phyloP scores from a whole-genome alignment of 2,113 vertebrate species.

The Eira barbara region DNA sequence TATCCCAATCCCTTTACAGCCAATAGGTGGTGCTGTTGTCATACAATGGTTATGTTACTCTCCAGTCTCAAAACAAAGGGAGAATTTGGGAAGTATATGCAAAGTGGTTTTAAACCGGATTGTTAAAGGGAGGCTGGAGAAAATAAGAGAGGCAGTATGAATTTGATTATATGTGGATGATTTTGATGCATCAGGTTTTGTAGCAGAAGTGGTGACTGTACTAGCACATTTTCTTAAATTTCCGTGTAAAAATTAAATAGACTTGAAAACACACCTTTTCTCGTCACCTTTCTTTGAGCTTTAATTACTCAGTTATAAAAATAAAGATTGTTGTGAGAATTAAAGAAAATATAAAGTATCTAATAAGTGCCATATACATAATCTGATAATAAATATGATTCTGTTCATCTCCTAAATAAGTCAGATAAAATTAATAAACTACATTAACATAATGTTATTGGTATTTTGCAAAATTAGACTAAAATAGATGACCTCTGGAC shows the following conservation, averaged over 20 bases:
- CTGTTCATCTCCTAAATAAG: not conserved
- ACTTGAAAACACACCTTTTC: conserved; percentile 13
- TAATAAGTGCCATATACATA: not conserved
- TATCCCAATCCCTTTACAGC: not conserved
- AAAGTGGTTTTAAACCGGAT: not conserved
- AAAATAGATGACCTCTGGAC: not conserved
- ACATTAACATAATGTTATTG: not conserved
- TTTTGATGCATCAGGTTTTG: not conserved
- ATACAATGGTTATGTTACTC: not conserved
- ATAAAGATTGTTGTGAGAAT: not conserved
- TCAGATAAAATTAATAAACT: not conserved
- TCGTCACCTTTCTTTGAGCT: not conserved
- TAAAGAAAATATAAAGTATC: not conserved
- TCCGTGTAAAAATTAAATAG: not conserved
- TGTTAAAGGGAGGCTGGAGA: not conserved
- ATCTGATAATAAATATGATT: not conserved
- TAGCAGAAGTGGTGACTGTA: not conserved
- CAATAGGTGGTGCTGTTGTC: not conserved
- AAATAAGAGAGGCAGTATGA: not conserved
- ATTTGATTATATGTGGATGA: not conserved
- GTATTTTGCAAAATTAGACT: not conserved
- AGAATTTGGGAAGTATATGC: not conserved
- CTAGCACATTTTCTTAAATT: not conserved
- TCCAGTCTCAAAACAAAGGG: not conserved
- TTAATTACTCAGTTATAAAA: conserved; percentile 27